phyloP scores from a whole-genome alignment of 1,140 invertebrate species.

The Forficula auricularia region DNA sequence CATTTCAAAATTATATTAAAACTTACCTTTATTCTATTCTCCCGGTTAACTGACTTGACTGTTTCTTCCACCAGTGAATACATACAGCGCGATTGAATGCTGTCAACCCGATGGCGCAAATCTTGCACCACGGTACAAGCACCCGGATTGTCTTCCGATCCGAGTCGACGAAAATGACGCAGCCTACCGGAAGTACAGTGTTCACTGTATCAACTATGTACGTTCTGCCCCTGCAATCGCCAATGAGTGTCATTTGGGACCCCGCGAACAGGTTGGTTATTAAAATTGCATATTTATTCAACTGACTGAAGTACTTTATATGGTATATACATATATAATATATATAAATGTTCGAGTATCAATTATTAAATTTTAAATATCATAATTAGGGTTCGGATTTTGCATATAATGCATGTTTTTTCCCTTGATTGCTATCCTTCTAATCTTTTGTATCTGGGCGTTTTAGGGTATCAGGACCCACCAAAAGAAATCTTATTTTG shows the following conservation, averaged over 20 bases:
- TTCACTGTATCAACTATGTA: conserved; percentile 34
- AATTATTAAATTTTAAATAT: too few species aligned
- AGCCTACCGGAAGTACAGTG: conserved; percentile 31
- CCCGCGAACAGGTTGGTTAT: conserved; percentile 41
- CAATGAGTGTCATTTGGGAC: conserved; percentile 45
- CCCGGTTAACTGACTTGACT: too few species aligned
- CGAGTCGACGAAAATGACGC: conserved; percentile 40
- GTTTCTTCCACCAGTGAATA: conserved; percentile 7
- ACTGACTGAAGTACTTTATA: background rate
- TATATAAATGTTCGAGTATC: too few species aligned
- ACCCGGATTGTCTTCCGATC: conserved; percentile 41
- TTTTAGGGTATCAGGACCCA: too few species aligned
- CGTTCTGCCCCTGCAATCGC: conserved; percentile 40
- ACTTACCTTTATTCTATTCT: too few species aligned
- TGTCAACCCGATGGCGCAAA: conserved; percentile 15
- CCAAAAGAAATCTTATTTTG: too few species aligned
- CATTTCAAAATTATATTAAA: too few species aligned
- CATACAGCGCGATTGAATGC: conserved; percentile 12
- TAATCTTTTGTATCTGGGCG: too few species aligned
- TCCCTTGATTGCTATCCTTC: too few species aligned
- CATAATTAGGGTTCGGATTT: too few species aligned
- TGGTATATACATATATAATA: too few species aligned
- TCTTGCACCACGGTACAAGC: conserved; percentile 10
- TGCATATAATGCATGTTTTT: too few species aligned
- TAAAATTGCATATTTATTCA: background rate